Evolutionary conservation across 1,140 invertebrate species (phyloP).

Genomic region (Drosophila orosa): DNA sequence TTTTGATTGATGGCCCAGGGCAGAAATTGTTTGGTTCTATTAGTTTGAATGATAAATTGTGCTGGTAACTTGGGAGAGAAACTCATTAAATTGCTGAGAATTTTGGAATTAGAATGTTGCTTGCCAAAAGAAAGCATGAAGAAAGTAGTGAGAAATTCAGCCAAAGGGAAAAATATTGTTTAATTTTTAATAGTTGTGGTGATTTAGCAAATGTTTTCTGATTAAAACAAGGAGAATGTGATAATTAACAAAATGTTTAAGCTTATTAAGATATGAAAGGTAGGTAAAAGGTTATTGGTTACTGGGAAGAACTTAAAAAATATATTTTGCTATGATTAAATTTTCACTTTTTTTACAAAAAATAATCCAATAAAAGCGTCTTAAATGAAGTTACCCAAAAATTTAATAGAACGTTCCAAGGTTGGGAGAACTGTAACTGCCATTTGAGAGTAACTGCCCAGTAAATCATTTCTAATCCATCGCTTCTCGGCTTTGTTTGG

Average conservation of each 20-base stretch:
- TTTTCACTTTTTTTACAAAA: too few relatives aligned
- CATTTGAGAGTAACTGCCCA: slow-evolving; percentile 10
- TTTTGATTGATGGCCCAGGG: slow-evolving; percentile 25
- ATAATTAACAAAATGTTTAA: neutral
- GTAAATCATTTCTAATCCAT: slow-evolving; percentile 78
- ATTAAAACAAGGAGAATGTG: slow-evolving; percentile 1
- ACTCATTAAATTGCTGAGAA: slow-evolving; percentile 27
- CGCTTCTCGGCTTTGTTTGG: slow-evolving; percentile 51
- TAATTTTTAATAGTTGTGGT: slow-evolving; percentile 4
- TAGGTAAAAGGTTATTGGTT: neutral
- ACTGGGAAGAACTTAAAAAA: neutral
- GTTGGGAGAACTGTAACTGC: slow-evolving; percentile 3
- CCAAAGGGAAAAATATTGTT: neutral
- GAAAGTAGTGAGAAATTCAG: slow-evolving; percentile 3
- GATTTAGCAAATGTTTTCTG: slow-evolving; percentile 3
- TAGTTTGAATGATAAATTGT: slow-evolving; percentile 49
- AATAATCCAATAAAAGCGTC: too few relatives aligned
- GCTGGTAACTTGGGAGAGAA: slow-evolving; percentile 5
- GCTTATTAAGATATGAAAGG: neutral
- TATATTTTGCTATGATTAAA: too few relatives aligned
- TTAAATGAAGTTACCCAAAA: neutral
- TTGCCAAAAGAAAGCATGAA: slow-evolving; percentile 12
- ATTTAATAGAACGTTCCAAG: neutral
- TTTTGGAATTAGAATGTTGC: slow-evolving; percentile 4
- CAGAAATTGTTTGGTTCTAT: slow-evolving; percentile 4